Evolutionary conservation across 2,113 vertebrate species (phyloP), one percentile per base, ranked within the genome.

Genomic region (Otolemur garnettii): DNA sequence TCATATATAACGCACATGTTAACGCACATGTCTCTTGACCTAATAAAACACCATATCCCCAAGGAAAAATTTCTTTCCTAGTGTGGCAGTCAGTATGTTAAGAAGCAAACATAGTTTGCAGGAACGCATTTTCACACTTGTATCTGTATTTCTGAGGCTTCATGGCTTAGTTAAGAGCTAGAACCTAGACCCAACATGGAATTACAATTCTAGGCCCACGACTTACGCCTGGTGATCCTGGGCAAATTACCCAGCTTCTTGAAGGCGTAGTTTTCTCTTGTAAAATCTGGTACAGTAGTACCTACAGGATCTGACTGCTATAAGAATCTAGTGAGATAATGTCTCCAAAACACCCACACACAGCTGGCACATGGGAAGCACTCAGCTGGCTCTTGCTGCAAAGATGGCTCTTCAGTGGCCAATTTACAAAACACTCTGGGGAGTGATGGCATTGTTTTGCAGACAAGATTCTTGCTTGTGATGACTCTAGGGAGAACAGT

Each of bases 121-220:
- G 19, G 53, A 84, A 84, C 74, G 38, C 38, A 30, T 77, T 96
- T 82, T 74, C 12, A 45, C 55, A 71, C 10, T 11, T 3, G 7
- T 24, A 2, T 64, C 4, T 83, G 14, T 66, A 30, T 71, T 80
- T 78, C 66, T 86, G 45, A 91, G 53, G 26, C 38, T 26, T 33
- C 78, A 42, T 94, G 53, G 81, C 77, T 87, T 45, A 77, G 22
- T 80, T 84, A 90, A 28, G 50, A 64, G 64, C 22, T 75, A 45
- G 68, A 87, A 78, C 57, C 50, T 74, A 33, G 62, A 95, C n/a
- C 64, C 64, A 75, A 93, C 83, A n/a, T 69, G 8, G 28, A 84
- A 55, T 83, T 62, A n/a, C 2, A 53, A 2, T 82, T n/a, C 78
- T 74, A 28, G 4, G 38, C 45, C 33, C 10, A 38, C 15, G 38